Conservation (phyloP, 1,140 invertebrate species). For the Heliothis virescens region DNA sequence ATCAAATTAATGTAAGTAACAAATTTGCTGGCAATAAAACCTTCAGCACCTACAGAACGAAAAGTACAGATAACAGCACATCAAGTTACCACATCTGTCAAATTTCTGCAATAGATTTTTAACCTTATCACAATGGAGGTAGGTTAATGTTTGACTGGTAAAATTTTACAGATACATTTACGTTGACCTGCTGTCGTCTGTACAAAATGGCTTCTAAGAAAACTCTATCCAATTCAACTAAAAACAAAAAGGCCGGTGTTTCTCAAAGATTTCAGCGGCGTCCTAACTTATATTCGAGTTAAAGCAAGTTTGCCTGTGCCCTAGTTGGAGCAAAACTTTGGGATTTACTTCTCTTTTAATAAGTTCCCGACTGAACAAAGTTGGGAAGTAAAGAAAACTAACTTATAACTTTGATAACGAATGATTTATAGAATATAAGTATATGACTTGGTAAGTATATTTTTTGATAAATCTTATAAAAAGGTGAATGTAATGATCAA, state of each 20-base stretch:
- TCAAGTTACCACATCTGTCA: no score
- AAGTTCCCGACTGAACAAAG: conserved; percentile 22
- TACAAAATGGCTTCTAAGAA: not conserved
- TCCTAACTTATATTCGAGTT: conserved; percentile 22
- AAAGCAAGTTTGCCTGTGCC: not conserved
- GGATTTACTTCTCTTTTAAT: conserved; percentile 24
- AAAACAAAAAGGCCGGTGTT: conserved; percentile 4
- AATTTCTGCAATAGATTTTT: no score
- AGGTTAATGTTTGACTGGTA: no score
- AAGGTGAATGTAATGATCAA: no score
- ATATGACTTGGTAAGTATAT: not conserved
- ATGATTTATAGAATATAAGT: not conserved
- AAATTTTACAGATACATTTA: no score
- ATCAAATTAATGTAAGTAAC: no score
- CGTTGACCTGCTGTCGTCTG: no score
- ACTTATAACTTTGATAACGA: conserved; percentile 12
- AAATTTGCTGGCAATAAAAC: no score
- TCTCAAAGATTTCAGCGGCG: conserved; percentile 11
- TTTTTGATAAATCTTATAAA: not conserved
- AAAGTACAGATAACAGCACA: no score
- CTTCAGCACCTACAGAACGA: no score
- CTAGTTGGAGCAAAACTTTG: not conserved
- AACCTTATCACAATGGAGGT: no score
- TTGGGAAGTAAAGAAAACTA: not conserved
- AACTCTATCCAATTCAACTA: not conserved